Base-by-base conservation (phyloP, 2,888 invertebrate species). In the Emmelina monodactyla region DNA sequence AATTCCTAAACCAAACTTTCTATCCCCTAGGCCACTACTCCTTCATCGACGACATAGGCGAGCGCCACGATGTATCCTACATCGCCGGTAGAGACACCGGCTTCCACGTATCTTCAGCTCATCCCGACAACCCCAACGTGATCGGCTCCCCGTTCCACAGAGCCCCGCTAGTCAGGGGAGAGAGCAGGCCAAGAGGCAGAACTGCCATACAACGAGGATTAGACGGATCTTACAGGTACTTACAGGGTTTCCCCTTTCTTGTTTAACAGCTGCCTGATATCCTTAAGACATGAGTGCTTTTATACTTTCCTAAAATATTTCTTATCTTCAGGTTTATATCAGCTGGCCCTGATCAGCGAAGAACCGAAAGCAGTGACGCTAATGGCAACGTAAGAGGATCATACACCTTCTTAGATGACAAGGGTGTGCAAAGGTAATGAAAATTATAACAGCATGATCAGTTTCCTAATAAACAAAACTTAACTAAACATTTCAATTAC, bases 331-430 rank as follows among this genome's bases (percentile, higher is more conserved):
- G 88, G 51, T 88, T 89, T 46, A 86, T 88, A 46, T 86, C 89
- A 19, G 86, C 88, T 5, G 89, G 89, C 1, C 90, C 90, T 0
- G 90, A 90, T 53, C 89, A 89, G 53, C 81, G 89, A 44, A 71
- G 90, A 38, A 86, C 88, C 0, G 90, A 91, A 62, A 85, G 85
- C 44, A 88, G 88, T 42, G 89, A 88, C 43, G 76, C 88, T 0
- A 83, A 83, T 36, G 89, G 89, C 11, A 83, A 89, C 44, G 88
- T 89, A 1, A 71, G 88, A 44, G 91, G 90, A 19, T 88, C 89
- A 0, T 90, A 89, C 69, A 88, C 89, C 1, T 91, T 88, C 56
- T 63, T 90, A 12, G 90, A 90, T 46, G 89, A 90, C 51, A 89
- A 89, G 67, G 89, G 89, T 1, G 85, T 88, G 15, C 89, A 89